Conservation (phyloP, 2,113 vertebrate species). For the Phalacrocorax aristotelis region DNA sequence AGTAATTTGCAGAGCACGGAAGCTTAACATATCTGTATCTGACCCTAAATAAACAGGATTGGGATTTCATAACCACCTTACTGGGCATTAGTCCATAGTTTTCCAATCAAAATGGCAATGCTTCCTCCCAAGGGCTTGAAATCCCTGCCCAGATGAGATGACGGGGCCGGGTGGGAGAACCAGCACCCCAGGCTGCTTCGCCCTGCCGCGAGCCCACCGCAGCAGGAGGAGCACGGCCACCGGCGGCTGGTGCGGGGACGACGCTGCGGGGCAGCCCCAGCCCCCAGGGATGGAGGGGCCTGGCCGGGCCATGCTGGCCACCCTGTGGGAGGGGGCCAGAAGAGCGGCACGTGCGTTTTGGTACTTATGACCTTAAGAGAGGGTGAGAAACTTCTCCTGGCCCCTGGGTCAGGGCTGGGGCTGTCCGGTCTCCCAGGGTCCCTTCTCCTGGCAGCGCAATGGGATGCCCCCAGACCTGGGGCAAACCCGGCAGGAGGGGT, state of each 20-base stretch:
- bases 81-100: background rate
- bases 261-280: background rate
- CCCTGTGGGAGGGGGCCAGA: background rate
- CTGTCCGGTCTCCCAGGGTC: background rate
- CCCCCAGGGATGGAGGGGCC: background rate
- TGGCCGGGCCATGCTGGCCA: background rate
- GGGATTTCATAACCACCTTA: background rate
- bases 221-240: fast-evolving
- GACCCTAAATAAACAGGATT: background rate
- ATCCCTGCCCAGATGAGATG: background rate
- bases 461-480: background rate
- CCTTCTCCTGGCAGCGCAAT: background rate
- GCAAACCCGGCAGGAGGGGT: background rate
- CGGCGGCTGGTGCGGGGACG: background rate
- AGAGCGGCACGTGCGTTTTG: fast-evolving
- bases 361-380: background rate
- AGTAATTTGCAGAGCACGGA: background rate
- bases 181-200: background rate
- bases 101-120: fast-evolving
- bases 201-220: background rate
- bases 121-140: background rate
- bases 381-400: background rate
- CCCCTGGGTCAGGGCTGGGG: background rate
- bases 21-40: background rate
- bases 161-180: background rate